A percentile compares a stretch with the other conserved stretches of the same genome.
These are phyloP conservation scores for Lacanobia oleracea DNA, from an alignment of 2,888 invertebrate genomes.

Conservation along the genomic window DNA sequence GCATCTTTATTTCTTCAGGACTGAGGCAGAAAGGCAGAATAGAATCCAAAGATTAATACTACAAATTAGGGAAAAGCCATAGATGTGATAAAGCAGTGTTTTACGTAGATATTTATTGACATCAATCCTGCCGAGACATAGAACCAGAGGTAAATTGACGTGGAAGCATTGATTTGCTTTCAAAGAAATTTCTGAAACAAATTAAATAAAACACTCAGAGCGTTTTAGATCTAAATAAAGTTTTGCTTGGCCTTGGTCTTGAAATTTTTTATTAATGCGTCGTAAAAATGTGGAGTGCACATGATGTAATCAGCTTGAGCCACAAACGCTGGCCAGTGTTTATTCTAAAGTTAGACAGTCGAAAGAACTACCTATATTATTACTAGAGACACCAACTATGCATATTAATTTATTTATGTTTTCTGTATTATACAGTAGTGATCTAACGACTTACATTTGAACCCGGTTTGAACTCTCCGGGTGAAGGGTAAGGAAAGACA, in stretches of 20 bases:
- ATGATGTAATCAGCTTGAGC: constrained; percentile 54
- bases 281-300: constrained; percentile 27
- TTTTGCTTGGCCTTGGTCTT: constrained; percentile 55
- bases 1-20: background rate
- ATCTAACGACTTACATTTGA: constrained; percentile 75
- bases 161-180: constrained; percentile 4
- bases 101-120: background rate
- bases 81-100: background rate
- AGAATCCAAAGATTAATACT: background rate
- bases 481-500: constrained; percentile 72
- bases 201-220: constrained; percentile 25
- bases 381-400: constrained; percentile 40
- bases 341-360: constrained; percentile 39
- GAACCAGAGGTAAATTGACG: background rate
- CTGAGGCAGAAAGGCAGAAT: background rate
- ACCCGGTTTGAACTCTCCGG: constrained; percentile 72
- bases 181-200: constrained; percentile 19
- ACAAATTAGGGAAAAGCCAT: background rate
- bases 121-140: background rate
- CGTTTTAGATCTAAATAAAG: constrained; percentile 48
- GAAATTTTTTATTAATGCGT: constrained; percentile 39
- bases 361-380: constrained; percentile 35
- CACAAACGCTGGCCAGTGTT: constrained; percentile 23
- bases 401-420: constrained; percentile 61
- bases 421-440: constrained; percentile 68